A percentile compares a stretch with the other conserved stretches of the same genome.
Evolutionary conservation across 2,888 invertebrate genomes (phyloP).

Genomic region (Drosophila glabriapex): DNA sequence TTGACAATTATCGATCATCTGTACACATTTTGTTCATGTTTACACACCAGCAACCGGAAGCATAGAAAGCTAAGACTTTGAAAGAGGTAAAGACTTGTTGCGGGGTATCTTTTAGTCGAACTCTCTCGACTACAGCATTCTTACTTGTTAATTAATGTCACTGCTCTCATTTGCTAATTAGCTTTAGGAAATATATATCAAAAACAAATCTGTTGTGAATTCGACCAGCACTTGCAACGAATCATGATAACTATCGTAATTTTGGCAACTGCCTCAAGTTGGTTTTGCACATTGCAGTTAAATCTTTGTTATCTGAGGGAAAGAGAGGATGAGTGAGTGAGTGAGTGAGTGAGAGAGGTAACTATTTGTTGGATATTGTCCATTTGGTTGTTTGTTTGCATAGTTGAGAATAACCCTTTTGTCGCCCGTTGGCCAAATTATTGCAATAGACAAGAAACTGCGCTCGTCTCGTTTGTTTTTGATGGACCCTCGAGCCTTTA

Average conservation of each 20-base stretch:
- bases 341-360: no score
- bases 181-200: neutral
- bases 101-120: neutral
- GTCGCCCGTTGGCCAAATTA: conserved; percentile 41
- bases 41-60: neutral
- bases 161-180: neutral
- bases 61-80: neutral
- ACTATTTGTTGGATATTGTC: conserved; percentile 11
- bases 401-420: conserved; percentile 44
- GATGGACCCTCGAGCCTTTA: conserved; percentile 46
- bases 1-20: neutral
- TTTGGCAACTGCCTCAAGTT: neutral
- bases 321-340: neutral
- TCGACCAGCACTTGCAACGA: neutral
- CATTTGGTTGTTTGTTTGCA: conserved; percentile 50
- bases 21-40: neutral
- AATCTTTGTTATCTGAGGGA: neutral
- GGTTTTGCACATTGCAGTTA: neutral
- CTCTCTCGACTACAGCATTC: neutral
- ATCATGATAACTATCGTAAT: neutral
- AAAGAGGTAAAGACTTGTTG: neutral
- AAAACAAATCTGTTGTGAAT: neutral
- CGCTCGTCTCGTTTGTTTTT: conserved; percentile 28
- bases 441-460: conserved; percentile 39
- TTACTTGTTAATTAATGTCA: neutral